Conservation (phyloP, 2,113 vertebrate species). For the Gopherus evgoodei region DNA sequence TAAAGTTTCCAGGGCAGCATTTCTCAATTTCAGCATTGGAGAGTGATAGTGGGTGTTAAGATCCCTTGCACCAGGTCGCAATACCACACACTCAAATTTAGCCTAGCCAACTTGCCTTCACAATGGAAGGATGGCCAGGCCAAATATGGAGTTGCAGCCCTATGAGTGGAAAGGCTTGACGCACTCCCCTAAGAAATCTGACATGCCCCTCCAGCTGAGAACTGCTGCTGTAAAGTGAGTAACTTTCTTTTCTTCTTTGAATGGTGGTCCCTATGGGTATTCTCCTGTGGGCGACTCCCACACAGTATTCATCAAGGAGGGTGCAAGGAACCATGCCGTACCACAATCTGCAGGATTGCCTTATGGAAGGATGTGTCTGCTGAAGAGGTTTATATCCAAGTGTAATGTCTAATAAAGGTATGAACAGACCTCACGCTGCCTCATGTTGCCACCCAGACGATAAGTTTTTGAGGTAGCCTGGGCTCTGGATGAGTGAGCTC, state of each 20-base stretch:
- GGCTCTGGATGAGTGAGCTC: neutral
- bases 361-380: neutral
- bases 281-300: neutral
- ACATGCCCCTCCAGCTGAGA: neutral
- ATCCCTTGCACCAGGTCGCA: neutral
- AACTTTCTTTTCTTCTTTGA: neutral
- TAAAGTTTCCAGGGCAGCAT: neutral
- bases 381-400: neutral
- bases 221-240: neutral
- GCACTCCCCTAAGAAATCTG: neutral
- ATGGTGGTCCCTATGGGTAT: neutral
- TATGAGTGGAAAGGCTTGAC: neutral
- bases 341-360: neutral
- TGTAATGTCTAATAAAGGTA: neutral
- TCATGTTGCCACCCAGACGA: neutral
- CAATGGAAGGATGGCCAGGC: neutral
- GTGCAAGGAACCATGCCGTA: neutral
- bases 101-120: neutral
- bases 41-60: neutral
- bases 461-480: neutral
- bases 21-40: neutral
- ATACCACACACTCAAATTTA: neutral
- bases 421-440: neutral
- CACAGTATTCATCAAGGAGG: neutral
- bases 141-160: neutral